phyloP scores from a whole-genome alignment of 2,888 invertebrate genomes.

The Sylvicola fuscatus region DNA sequence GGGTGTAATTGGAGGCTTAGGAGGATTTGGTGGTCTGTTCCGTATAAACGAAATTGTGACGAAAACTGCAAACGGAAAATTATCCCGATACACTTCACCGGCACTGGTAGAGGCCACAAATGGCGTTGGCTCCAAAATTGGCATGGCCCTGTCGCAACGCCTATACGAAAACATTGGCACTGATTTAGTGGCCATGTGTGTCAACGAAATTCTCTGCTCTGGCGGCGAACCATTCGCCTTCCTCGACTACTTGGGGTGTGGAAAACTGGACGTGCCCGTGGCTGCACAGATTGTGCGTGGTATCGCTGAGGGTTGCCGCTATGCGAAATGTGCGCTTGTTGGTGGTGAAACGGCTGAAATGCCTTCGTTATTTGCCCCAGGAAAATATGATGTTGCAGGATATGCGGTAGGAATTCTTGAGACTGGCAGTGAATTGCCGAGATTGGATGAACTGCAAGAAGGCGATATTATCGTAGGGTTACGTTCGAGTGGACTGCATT shows the following conservation, averaged over 20 bases:
- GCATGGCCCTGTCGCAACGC: conserved; percentile 62
- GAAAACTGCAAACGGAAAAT: conserved; percentile 10
- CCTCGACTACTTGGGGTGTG: conserved; percentile 91
- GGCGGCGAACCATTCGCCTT: conserved; percentile 94
- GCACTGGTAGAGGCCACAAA: conserved; percentile 86
- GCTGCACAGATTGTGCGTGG: conserved; percentile 67
- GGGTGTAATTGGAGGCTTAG: conserved; percentile 66
- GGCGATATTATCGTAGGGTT: conserved; percentile 74
- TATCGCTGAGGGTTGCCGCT: conserved; percentile 68
- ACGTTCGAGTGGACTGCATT: conserved; percentile 81
- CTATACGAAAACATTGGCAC: conserved; percentile 74
- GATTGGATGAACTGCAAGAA: conserved; percentile 35
- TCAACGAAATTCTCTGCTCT: conserved; percentile 87
- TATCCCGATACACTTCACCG: conserved; percentile 45
- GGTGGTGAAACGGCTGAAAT: conserved; percentile 96
- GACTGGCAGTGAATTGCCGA: conserved; percentile 44
- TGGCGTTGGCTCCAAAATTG: conserved; percentile 92
- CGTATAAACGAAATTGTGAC: conserved; percentile 51
- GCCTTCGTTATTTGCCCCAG: conserved; percentile 77
- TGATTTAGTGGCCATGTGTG: conserved; percentile 96
- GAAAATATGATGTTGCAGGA: conserved; percentile 89
- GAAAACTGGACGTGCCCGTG: conserved; percentile 53
- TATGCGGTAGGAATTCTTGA: conserved; percentile 91
- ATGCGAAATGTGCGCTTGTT: conserved; percentile 70
- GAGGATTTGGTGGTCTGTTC: conserved; percentile 88